A percentile compares a stretch with the other conserved stretches of the same genome.
These are phyloP conservation scores for Cettia cetti DNA, from an alignment of 2,113 vertebrate species.

Conservation along the genomic window DNA sequence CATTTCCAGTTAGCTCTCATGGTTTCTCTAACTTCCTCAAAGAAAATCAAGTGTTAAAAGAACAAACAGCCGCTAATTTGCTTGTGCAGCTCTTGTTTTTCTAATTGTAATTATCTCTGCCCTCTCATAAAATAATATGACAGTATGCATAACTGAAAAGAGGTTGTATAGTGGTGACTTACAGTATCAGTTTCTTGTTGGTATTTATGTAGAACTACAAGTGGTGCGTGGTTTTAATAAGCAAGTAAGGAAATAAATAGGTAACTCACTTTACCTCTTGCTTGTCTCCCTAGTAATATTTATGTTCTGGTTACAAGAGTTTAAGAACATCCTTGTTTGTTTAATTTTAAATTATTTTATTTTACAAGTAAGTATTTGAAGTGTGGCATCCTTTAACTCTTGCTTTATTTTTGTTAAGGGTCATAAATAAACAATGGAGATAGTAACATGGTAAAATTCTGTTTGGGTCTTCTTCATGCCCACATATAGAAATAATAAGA, in stretches of 20 bases:
- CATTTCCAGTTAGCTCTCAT: conserved; percentile 74
- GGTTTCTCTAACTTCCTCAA: conserved; percentile 64
- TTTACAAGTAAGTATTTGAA: neutral
- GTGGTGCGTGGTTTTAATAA: neutral
- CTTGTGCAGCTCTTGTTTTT: neutral
- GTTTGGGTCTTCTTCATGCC: neutral
- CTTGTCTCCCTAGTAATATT: neutral
- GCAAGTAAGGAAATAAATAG: neutral
- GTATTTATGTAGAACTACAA: neutral
- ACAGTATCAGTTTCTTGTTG: neutral
- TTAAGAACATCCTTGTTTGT: neutral
- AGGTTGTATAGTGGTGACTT: neutral
- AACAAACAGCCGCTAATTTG: conserved; percentile 42
- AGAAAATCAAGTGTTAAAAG: conserved; percentile 41
- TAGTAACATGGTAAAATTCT: neutral
- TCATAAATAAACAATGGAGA: neutral
- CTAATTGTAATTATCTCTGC: neutral
- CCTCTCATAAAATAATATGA: neutral
- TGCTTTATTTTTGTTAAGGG: neutral
- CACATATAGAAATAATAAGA: neutral
- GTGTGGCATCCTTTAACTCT: neutral
- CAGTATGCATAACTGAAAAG: neutral
- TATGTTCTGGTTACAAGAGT: neutral
- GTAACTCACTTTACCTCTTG: neutral
- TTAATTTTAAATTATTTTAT: neutral